A percentile compares a stretch with the other conserved stretches of the same genome.
Conservation (phyloP, 2,888 invertebrate species). For the Tillus elongatus region DNA sequence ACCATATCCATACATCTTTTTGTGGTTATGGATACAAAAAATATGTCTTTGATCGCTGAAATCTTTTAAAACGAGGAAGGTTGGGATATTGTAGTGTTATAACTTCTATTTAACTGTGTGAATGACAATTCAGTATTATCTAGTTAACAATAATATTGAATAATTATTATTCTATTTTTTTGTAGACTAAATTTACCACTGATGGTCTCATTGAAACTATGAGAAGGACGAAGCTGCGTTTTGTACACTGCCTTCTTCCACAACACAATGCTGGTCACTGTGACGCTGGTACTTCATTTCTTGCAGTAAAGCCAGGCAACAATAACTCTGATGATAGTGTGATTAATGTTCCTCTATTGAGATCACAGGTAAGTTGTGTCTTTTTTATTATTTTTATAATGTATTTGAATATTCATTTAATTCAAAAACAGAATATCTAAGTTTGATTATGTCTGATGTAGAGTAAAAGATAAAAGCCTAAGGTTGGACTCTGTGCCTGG, state of each 20-base stretch:
- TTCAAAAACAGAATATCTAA: too few species aligned
- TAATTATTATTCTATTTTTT: constrained; percentile 22
- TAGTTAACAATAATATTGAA: too few species aligned
- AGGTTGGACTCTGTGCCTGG: too few species aligned
- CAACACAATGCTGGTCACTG: constrained; percentile 64
- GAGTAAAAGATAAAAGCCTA: too few species aligned
- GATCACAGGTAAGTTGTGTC: constrained; percentile 61
- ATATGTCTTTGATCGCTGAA: too few species aligned
- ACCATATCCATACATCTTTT: too few species aligned
- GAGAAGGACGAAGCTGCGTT: constrained; percentile 77
- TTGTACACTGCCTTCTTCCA: constrained; percentile 79
- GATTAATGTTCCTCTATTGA: constrained; percentile 77
- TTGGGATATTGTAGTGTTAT: too few species aligned
- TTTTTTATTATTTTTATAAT: constrained; percentile 5
- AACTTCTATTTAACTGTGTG: too few species aligned
- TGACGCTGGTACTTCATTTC: constrained; percentile 45
- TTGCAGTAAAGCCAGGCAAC: constrained; percentile 41
- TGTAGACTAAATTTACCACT: constrained; percentile 57
- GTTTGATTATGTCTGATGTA: too few species aligned
- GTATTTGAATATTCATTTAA: constrained; percentile 9
- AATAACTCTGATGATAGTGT: constrained; percentile 41
- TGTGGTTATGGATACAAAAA: too few species aligned
- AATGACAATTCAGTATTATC: too few species aligned
- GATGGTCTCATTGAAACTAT: constrained; percentile 88
- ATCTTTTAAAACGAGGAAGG: too few species aligned